phyloP scores from a whole-genome alignment of 1,140 invertebrate genomes.

The Trichoplusia ni region DNA sequence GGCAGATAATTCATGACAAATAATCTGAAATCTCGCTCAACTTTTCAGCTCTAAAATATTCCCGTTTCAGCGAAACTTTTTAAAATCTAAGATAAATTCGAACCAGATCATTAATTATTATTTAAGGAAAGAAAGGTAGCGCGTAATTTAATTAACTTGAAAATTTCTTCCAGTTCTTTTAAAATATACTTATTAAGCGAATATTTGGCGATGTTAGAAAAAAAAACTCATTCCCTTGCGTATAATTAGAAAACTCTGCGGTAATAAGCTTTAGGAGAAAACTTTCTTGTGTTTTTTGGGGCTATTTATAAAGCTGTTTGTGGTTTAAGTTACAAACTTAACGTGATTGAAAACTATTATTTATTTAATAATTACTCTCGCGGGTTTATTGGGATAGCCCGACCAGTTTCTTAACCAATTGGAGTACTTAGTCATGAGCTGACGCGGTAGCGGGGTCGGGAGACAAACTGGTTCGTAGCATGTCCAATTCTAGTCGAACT shows the following conservation, averaged over 20 bases:
- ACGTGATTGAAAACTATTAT: neutral
- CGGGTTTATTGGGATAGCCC: too few relatives aligned
- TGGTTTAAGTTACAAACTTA: neutral
- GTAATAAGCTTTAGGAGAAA: slow-evolving; percentile 23
- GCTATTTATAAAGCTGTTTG: neutral
- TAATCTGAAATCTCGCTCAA: too few relatives aligned
- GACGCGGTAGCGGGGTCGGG: too few relatives aligned
- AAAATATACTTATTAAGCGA: slow-evolving; percentile 18
- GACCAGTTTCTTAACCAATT: too few relatives aligned
- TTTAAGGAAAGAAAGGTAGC: slow-evolving; percentile 5
- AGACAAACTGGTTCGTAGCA: too few relatives aligned
- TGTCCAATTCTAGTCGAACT: too few relatives aligned
- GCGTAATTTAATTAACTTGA: slow-evolving; percentile 21
- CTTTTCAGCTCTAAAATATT: neutral
- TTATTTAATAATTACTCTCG: too few relatives aligned
- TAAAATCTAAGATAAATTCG: neutral
- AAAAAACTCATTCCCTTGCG: slow-evolving; percentile 17
- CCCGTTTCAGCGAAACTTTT: neutral
- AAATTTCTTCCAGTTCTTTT: slow-evolving; percentile 3
- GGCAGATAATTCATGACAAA: too few relatives aligned
- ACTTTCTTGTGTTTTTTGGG: slow-evolving; percentile 20
- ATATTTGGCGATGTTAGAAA: slow-evolving; percentile 23
- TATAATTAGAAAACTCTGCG: slow-evolving; percentile 23
- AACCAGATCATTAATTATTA: neutral
- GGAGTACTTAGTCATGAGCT: too few relatives aligned